These are phyloP conservation scores for Petrocephalus zakoni DNA, from an alignment of 2,113 vertebrate species.

Conservation along the genomic window DNA sequence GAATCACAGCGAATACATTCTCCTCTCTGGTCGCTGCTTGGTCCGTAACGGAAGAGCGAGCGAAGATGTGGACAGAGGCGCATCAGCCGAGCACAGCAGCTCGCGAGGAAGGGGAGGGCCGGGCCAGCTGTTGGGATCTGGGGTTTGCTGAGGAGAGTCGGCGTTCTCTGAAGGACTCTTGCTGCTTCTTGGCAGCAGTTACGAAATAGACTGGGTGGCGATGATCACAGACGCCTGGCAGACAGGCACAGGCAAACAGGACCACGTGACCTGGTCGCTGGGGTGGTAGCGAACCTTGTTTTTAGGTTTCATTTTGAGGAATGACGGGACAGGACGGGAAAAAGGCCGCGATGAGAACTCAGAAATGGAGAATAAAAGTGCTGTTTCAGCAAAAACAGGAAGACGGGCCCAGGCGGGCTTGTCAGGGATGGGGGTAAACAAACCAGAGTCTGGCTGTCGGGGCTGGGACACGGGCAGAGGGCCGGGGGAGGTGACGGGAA, in stretches of 20 bases:
- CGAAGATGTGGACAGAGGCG: neutral
- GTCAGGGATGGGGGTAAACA: neutral
- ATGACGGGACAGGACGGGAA: neutral
- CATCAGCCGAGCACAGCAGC: neutral
- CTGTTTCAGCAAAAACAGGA: neutral
- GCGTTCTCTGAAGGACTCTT: neutral
- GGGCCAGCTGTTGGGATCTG: neutral
- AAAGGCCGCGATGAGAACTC: neutral
- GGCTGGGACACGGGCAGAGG: neutral
- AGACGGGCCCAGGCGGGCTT: neutral
- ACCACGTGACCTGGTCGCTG: neutral
- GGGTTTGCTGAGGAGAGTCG: neutral
- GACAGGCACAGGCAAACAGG: neutral
- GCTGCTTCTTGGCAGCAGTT: neutral
- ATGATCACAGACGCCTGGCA: neutral
- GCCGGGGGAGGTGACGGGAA: neutral
- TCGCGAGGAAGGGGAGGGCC: neutral
- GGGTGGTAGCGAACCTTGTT: neutral
- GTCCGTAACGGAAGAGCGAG: neutral
- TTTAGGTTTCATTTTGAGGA: neutral
- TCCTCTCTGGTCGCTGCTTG: constrained; percentile 5
- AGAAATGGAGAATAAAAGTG: neutral
- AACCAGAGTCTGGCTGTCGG: neutral
- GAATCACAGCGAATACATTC: constrained; percentile 26
- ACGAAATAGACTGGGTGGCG: neutral